A percentile compares a stretch with the other conserved stretches of the same genome.
Evolutionary conservation across 2,888 invertebrate genomes (phyloP).

Genomic region (Ischnus inquisitorius): DNA sequence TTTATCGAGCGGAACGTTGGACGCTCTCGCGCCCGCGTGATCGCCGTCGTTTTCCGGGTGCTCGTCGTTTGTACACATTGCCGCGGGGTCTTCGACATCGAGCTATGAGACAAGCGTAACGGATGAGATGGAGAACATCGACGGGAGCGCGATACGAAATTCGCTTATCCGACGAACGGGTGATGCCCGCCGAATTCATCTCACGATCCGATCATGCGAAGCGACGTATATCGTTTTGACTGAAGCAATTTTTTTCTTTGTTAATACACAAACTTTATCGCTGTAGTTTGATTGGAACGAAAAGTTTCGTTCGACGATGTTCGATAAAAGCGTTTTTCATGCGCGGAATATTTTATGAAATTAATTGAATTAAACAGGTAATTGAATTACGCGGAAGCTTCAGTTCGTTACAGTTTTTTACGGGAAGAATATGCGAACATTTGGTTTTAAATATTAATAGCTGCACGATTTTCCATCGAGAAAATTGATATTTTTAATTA

Average conservation of each 20-base stretch:
- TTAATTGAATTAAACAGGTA: not conserved
- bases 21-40: slow-evolving; percentile 28
- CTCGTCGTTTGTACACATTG: not conserved
- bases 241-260: not conserved
- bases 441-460: no score
- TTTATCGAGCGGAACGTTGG: slow-evolving; percentile 77
- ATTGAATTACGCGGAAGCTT: not conserved
- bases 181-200: slow-evolving; percentile 16
- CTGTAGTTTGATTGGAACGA: not conserved
- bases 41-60: slow-evolving; percentile 38
- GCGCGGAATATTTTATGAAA: no score
- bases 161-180: slow-evolving; percentile 24
- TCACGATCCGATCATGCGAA: slow-evolving; percentile 25
- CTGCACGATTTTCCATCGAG: not conserved
- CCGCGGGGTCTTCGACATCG: slow-evolving; percentile 13
- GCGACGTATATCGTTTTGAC: not conserved
- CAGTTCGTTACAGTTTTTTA: no score
- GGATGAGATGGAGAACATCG: slow-evolving; percentile 14
- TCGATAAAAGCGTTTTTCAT: no score
- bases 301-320: no score
- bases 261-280: not conserved
- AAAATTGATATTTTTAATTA: not conserved
- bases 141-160: slow-evolving; percentile 36
- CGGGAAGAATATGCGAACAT: no score
- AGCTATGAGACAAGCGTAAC: not conserved